Evolutionary conservation across 1,140 invertebrate species (phyloP), one percentile per base, ranked within the genome.

Genomic region (Oedothorax gibbosus): DNA sequence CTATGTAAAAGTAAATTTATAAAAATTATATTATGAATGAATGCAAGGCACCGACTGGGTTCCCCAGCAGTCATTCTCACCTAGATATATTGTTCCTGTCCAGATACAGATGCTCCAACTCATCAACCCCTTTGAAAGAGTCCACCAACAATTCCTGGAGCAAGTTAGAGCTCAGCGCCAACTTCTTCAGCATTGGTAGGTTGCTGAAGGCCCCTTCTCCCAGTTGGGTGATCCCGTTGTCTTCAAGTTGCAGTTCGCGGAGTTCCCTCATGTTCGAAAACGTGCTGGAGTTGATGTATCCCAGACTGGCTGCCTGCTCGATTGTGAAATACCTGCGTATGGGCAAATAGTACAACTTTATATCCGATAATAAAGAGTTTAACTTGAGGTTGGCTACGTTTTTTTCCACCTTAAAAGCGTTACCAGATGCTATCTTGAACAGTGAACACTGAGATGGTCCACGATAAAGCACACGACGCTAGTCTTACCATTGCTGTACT

Each of bases 131-230:
- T 5, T n/a, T 56, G 11, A 86, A 60, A 2, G 86, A 18, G 10
- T 79, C 62, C 2, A 56, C 68, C 2, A 65, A 14, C 7, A 98
- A 89, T 91, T 98, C 97, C 68, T 92, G 93, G 35, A 99, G 96
- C 88, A 95, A 93, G 92, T 99, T 99, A 87, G 97, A 94, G 88
- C 95, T 96, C 5, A 99, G 91, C 91, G 99, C 98, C 1, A 99
- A 91, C 87, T 97, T 93, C 88, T 95, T 95, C 71, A 99, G 91
- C 89, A 94, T 95, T 12, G 92, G 92, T 56, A 99, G 90, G 68
- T 96, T 95, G 90, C 97, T 98, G 7, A 99, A 91, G 60, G 96
- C 95, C 86, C 99, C 97, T 15, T 97, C 97, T 10, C 79, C 35
- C 15, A 86, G 50, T 9, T 6, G 9, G 6, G 56, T 57, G 14